Evolutionary conservation across 1,140 invertebrate genomes (phyloP), one percentile per base, ranked within the genome.

Genomic region (Phocides pigmalion): DNA sequence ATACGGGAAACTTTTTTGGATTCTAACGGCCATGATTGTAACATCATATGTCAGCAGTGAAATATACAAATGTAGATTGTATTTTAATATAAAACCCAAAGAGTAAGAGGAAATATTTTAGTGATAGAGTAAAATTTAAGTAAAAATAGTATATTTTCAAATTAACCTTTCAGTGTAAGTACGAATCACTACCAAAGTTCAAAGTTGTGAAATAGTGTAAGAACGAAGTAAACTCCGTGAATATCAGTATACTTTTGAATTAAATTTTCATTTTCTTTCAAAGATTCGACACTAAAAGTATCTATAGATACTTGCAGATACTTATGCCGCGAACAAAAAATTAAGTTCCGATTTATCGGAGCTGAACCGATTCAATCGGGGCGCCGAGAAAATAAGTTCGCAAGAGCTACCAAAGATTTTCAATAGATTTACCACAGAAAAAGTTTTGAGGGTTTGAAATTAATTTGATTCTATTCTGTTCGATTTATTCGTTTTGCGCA

Each of bases 291-390:
- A 56, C 44, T 42, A 47, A 59, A 59, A 47, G 25, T 49, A 56
- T 49, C 50, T 50, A 59, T 39, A 14, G 17, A 6, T 62, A 35
- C 15, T 67, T 49, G 46, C 25, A 9, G 19, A 19, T 62, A 32
- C 14, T 66, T 47, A 54, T 22, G 25, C 39, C 25, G 37, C 4
- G 56, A 49, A 56, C 51, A 47, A 64, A 66, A 68, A 62, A 68
- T 72, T 69, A 61, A 68, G 50, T 71, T 66, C 53, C 59, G 65
- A 74, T 66, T 68, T 66, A 62, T 61, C 62, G 56, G 56, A 66
- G 42, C 61, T 69, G 49, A 51, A 56, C 53, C 50, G 54, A 69
- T 71, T 70, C 67, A 70, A 70, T 70, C 62, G 62, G 39, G 20
- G 54, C 51, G 44, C 50, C 59, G 64, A 42, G 59, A 63, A 62